Evolutionary conservation across 2,797 vertebrate genomes (phyloP).

Genomic region (Propithecus perrieri): DNA sequence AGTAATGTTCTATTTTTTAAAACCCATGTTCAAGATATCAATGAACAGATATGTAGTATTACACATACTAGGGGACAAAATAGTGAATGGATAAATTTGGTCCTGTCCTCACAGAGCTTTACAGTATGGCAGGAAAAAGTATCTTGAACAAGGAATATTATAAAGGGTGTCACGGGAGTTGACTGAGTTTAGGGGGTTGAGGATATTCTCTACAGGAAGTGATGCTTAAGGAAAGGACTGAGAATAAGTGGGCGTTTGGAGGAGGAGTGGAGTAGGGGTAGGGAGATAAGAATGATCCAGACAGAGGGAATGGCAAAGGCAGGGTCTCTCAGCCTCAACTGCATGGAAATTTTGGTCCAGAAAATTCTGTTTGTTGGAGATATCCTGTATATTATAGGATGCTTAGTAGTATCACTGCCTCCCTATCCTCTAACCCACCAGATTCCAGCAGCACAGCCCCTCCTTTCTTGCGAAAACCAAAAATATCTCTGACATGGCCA

Average conservation of each 20-base stretch:
- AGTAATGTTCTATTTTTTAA: constrained; percentile 23
- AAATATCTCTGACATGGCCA: not conserved
- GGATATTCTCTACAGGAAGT: not conserved
- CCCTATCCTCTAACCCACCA: not conserved
- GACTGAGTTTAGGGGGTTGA: not conserved
- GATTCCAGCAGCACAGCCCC: not conserved
- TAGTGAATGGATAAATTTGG: not conserved
- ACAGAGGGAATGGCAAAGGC: not conserved
- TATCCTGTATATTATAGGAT: not conserved
- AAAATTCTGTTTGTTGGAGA: not conserved
- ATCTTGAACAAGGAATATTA: not conserved
- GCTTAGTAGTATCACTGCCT: not conserved
- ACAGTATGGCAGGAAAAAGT: not conserved
- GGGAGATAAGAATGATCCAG: not conserved
- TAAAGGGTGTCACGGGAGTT: not conserved
- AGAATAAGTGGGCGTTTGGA: not conserved
- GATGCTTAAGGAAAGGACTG: not conserved
- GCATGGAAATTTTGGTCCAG: not conserved
- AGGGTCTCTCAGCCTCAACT: not conserved
- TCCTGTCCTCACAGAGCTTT: not conserved
- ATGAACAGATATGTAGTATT: not conserved
- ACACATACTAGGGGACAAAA: not conserved
- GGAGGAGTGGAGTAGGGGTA: not conserved
- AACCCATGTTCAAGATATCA: not conserved
- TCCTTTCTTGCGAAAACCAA: not conserved